Conservation (phyloP, 2,113 vertebrate genomes). For the Ellobius talpinus region DNA sequence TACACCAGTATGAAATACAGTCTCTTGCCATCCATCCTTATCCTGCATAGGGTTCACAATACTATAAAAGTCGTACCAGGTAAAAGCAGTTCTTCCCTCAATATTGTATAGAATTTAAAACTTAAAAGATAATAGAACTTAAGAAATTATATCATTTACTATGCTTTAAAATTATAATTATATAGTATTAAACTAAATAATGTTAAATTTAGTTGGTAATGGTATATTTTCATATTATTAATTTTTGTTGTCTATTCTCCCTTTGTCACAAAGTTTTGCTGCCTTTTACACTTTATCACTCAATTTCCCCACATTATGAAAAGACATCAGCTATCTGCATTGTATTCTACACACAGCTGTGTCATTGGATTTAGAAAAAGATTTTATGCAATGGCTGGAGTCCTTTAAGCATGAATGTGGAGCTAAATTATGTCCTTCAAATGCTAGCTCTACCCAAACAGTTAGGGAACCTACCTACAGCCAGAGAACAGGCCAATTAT, state of each 20-base stretch:
- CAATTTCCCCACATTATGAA: background rate
- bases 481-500: background rate
- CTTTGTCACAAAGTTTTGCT: background rate
- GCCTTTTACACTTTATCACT: background rate
- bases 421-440: background rate
- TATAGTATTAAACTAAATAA: slow-evolving; percentile 16
- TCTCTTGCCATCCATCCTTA: background rate
- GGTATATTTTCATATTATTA: background rate
- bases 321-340: background rate
- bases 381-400: background rate
- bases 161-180: background rate
- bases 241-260: background rate
- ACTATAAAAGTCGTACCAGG: background rate
- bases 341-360: background rate
- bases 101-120: background rate
- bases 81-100: background rate
- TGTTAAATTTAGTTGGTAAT: background rate
- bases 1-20: background rate
- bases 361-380: background rate
- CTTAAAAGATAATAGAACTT: background rate
- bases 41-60: background rate
- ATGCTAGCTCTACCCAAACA: background rate
- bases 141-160: background rate
- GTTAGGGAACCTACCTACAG: background rate
- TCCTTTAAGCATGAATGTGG: background rate